phyloP scores from a whole-genome alignment of 2,113 vertebrate genomes.

The Chroicocephalus ridibundus region DNA sequence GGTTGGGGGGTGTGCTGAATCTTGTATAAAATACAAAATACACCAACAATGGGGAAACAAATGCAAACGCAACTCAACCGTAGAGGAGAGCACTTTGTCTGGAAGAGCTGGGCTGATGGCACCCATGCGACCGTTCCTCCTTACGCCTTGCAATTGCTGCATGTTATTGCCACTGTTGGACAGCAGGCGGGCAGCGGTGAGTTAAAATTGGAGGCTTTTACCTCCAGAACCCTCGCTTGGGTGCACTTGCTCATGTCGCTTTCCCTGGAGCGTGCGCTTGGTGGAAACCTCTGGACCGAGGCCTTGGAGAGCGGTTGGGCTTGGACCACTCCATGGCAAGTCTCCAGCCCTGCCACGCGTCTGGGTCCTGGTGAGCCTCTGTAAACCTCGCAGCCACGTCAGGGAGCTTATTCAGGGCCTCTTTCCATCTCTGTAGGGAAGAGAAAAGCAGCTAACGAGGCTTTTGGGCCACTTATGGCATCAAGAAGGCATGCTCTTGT shows the following conservation, averaged over 20 bases:
- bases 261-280: background rate
- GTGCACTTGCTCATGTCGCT: accelerated
- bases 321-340: background rate
- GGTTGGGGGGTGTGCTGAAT: background rate
- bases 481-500: background rate
- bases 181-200: background rate
- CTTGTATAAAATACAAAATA: background rate
- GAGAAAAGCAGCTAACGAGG: background rate
- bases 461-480: background rate
- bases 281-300: background rate
- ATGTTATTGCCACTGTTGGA: background rate
- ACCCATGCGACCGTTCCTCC: accelerated
- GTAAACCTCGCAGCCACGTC: background rate
- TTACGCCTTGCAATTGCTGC: accelerated
- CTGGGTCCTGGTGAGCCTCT: background rate
- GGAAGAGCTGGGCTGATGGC: background rate
- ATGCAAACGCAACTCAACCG: accelerated
- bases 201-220: background rate
- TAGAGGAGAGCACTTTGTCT: background rate
- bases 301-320: background rate
- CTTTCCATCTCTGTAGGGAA: background rate
- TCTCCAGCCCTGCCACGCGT: accelerated
- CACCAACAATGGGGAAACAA: background rate
- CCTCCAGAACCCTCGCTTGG: accelerated
- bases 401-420: background rate